Evolutionary conservation across 2,113 vertebrate species (phyloP).

Genomic region (Mesitornis unicolor): DNA sequence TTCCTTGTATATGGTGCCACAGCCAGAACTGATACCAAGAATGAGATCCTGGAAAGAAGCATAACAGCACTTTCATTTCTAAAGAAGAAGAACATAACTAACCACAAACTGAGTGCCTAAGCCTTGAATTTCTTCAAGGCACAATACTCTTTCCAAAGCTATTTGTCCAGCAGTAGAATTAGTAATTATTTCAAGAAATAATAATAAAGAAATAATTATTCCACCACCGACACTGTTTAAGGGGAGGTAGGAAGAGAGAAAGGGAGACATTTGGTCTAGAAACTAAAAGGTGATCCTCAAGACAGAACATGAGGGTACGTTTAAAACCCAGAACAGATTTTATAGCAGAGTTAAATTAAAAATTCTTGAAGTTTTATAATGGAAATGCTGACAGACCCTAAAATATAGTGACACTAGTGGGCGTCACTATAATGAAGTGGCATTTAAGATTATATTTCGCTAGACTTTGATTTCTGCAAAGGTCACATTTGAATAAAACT

Average conservation of each 20-base stretch:
- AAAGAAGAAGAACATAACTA: neutral
- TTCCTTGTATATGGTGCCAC: neutral
- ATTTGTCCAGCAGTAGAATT: neutral
- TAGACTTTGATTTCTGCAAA: slow-evolving; percentile 41
- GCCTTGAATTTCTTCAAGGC: neutral
- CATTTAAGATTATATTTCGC: slow-evolving; percentile 12
- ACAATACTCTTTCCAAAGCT: neutral
- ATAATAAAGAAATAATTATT: neutral
- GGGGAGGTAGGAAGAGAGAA: neutral
- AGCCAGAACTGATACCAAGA: neutral
- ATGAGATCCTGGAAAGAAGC: neutral
- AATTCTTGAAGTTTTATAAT: neutral
- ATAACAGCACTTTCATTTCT: neutral
- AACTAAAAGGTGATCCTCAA: neutral
- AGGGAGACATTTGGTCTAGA: neutral
- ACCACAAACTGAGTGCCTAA: neutral
- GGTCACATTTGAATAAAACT: slow-evolving; percentile 65
- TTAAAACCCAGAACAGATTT: slow-evolving; percentile 33
- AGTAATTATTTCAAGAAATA: neutral
- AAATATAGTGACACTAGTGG: neutral
- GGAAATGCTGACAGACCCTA: slow-evolving; percentile 32
- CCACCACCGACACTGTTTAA: neutral
- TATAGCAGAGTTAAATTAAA: slow-evolving; percentile 40
- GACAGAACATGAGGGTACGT: neutral
- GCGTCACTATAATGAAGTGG: slow-evolving; percentile 1